These are phyloP conservation scores for Chionoecetes opilio DNA, from an alignment of 1,140 invertebrate genomes.

Conservation along the genomic window DNA sequence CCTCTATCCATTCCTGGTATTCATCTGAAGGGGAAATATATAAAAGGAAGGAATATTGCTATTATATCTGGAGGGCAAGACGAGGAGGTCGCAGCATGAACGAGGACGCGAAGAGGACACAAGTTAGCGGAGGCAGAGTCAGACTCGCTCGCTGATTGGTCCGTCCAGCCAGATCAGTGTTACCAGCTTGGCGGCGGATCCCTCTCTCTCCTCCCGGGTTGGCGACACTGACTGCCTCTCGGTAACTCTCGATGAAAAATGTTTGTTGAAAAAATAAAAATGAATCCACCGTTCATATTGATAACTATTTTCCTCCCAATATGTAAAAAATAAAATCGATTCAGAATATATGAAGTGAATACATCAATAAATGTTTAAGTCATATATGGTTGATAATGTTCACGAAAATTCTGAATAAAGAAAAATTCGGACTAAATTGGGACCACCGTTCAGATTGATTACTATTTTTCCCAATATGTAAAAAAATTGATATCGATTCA, in stretches of 20 bases:
- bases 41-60: background rate
- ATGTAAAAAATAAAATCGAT: background rate
- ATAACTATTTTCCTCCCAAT: background rate
- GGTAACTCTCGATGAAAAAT: background rate
- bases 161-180: background rate
- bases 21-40: background rate
- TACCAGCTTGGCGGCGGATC: background rate
- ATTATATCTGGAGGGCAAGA: background rate
- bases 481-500: background rate
- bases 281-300: background rate
- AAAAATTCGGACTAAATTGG: background rate
- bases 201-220: background rate
- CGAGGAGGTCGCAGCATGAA: background rate
- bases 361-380: too few relatives aligned
- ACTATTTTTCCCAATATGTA: conserved; percentile 31
- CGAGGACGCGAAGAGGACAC: background rate
- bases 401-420: background rate
- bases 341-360: background rate
- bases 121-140: background rate
- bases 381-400: background rate
- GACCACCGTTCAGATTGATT: background rate
- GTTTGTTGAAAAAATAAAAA: background rate
- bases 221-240: background rate
- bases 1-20: too few relatives aligned
- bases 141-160: background rate